phyloP scores from a whole-genome alignment of 1,140 invertebrate genomes.

The Potamilus streckersoni region DNA sequence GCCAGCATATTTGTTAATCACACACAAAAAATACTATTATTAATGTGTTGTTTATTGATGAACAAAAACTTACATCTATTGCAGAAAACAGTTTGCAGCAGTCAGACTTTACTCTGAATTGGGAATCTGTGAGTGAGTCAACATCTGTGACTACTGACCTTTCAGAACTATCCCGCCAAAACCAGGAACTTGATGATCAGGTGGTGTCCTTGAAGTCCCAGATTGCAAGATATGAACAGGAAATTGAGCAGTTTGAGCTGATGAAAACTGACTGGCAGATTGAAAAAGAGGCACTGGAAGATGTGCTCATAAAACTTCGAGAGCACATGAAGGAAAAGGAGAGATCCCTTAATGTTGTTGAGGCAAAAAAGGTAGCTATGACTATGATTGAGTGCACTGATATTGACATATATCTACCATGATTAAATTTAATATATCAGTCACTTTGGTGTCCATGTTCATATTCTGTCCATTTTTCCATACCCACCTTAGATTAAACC shows the following conservation, averaged over 20 bases:
- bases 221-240: constrained; percentile 43
- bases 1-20: not conserved
- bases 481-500: no score
- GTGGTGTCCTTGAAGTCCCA: constrained; percentile 41
- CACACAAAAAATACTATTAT: constrained; percentile 4
- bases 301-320: constrained; percentile 53
- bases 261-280: constrained; percentile 59
- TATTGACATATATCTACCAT: not conserved
- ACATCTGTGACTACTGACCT: constrained; percentile 35
- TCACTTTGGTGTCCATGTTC: no score
- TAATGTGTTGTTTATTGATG: constrained; percentile 9
- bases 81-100: no score
- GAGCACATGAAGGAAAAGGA: constrained; percentile 53
- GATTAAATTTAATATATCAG: no score
- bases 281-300: constrained; percentile 63
- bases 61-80: no score
- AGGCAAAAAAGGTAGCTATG: constrained; percentile 39
- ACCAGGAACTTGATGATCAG: constrained; percentile 40
- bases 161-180: constrained; percentile 40
- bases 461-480: no score
- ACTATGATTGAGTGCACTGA: no score
- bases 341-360: constrained; percentile 37
- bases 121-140: constrained; percentile 10
- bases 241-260: constrained; percentile 55
- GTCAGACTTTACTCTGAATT: no score